Conservation (phyloP, 2,797 vertebrate species). For the Denticeps clupeoides region DNA sequence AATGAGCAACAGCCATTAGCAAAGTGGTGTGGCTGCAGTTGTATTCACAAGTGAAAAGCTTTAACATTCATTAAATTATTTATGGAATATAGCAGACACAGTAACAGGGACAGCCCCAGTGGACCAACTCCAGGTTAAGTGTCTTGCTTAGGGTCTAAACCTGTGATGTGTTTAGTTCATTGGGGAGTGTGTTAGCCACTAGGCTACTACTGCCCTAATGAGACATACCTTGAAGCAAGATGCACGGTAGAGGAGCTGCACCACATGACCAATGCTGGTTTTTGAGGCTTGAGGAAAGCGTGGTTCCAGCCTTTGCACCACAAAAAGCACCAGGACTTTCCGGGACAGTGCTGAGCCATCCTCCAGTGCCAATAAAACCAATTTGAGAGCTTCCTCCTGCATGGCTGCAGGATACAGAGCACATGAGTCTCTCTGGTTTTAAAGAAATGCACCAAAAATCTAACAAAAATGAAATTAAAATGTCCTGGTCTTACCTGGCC, state of each 20-base stretch:
- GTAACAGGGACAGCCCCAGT: too few relatives aligned
- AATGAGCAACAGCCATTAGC: too few relatives aligned
- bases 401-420: slow-evolving; percentile 76
- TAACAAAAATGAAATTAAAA: slow-evolving; percentile 74
- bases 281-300: slow-evolving; percentile 98
- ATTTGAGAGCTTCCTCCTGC: slow-evolving; percentile 96
- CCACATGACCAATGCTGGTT: slow-evolving; percentile 97
- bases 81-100: too few relatives aligned
- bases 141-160: too few relatives aligned
- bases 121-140: too few relatives aligned
- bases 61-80: slow-evolving; percentile 21
- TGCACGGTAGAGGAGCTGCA: slow-evolving; percentile 96
- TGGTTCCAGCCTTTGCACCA: slow-evolving; percentile 94
- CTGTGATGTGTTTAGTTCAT: too few relatives aligned
- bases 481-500: too few relatives aligned
- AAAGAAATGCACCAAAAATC: neutral
- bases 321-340: slow-evolving; percentile 96
- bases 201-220: too few relatives aligned
- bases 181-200: too few relatives aligned
- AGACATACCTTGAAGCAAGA: slow-evolving; percentile 99
- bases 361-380: slow-evolving; percentile 91
- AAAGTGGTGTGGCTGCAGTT: too few relatives aligned
- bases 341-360: slow-evolving; percentile 94
- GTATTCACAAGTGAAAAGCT: too few relatives aligned
- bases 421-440: neutral